These are phyloP conservation scores for Intellagama lesueurii DNA, from an alignment of 2,797 vertebrate genomes.

Conservation along the genomic window DNA sequence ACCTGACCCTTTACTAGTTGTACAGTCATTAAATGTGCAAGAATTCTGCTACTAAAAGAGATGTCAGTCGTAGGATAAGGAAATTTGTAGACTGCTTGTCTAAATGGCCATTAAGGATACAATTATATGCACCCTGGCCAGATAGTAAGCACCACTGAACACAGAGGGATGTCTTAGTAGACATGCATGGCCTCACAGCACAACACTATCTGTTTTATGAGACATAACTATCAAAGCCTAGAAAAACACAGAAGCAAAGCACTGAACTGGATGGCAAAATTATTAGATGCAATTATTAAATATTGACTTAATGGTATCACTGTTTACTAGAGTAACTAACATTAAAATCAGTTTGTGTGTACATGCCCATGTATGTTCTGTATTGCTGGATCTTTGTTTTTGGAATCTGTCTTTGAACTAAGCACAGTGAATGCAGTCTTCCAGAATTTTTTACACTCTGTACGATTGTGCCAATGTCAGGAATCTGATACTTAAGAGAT, in stretches of 20 bases:
- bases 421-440: neutral
- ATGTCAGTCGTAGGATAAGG: neutral
- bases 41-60: neutral
- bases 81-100: neutral
- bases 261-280: neutral
- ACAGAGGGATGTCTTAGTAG: no score
- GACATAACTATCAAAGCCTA: neutral
- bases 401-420: neutral
- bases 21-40: neutral
- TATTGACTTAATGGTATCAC: neutral
- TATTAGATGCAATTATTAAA: neutral
- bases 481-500: neutral
- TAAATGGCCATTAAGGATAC: neutral
- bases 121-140: no score
- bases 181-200: no score
- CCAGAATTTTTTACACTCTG: neutral
- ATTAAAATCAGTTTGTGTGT: neutral
- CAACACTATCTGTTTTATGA: no score
- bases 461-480: neutral
- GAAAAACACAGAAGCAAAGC: neutral
- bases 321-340: neutral
- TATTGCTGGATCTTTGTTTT: neutral
- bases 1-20: no score
- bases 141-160: no score
- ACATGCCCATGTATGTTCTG: neutral